Conservation (phyloP, 2,113 vertebrate species). For the Ardeotis arabs region DNA sequence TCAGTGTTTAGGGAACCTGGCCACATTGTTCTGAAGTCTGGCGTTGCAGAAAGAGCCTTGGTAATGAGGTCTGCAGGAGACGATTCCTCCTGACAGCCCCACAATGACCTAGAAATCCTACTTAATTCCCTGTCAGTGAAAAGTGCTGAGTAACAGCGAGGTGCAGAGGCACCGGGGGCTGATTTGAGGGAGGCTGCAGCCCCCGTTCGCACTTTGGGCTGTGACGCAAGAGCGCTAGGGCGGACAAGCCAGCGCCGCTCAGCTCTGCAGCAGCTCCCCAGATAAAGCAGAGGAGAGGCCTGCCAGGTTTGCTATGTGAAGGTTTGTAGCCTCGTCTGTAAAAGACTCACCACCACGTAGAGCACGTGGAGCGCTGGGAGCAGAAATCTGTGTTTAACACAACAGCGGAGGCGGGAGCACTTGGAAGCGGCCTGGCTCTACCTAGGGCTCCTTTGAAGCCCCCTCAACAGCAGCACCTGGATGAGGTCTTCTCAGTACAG, state of each 20-base stretch:
- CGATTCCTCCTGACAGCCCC: slow-evolving; percentile 63
- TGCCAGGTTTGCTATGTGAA: not conserved
- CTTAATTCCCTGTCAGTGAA: slow-evolving; percentile 61
- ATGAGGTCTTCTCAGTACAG: not conserved
- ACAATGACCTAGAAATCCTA: slow-evolving; percentile 69
- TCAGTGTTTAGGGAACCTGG: slow-evolving; percentile 54
- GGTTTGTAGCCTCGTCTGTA: not conserved
- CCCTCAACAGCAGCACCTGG: not conserved
- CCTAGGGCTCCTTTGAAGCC: not conserved
- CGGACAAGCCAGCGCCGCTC: not conserved
- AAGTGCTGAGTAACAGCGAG: slow-evolving; percentile 61
- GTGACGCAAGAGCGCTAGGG: not conserved
- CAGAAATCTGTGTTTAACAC: not conserved
- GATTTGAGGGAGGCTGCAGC: not conserved
- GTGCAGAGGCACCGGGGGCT: slow-evolving; percentile 15
- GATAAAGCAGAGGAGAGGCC: not conserved
- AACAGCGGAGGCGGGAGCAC: not conserved
- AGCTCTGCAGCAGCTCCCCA: not conserved
- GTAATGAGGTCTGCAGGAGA: slow-evolving; percentile 64
- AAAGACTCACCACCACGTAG: not conserved
- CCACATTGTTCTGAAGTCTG: slow-evolving; percentile 63
- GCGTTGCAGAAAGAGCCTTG: slow-evolving; percentile 44
- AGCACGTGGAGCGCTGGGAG: not conserved
- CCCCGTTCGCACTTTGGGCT: not conserved
- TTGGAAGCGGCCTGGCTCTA: not conserved